Percentiles rank a stretch among this genome's conserved stretches.
Evolutionary conservation across 2,113 vertebrate species (phyloP).

Genomic region (Rostratula benghalensis): DNA sequence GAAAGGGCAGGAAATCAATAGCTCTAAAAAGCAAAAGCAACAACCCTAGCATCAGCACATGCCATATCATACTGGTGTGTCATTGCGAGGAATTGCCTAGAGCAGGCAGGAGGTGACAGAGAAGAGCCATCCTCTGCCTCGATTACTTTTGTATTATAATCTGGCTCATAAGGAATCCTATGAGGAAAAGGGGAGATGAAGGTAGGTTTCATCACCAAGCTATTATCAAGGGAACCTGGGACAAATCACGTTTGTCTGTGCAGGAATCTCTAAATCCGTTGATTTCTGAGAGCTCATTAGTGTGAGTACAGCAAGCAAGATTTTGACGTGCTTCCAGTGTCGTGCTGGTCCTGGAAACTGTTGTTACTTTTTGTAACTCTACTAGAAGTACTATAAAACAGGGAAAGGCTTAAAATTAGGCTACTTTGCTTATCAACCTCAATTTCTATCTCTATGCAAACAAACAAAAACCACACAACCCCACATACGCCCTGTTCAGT

Average conservation of each 20-base stretch:
- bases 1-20: conserved; percentile 68
- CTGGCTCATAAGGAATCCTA: neutral
- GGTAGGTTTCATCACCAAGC: neutral
- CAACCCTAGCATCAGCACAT: neutral
- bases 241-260: neutral
- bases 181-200: neutral
- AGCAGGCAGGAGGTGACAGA: neutral
- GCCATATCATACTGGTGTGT: neutral
- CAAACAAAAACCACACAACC: neutral
- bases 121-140: neutral
- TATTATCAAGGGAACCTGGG: neutral
- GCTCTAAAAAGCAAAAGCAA: conserved; percentile 47
- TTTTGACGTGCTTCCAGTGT: neutral
- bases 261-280: neutral
- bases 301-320: neutral
- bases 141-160: neutral
- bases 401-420: neutral
- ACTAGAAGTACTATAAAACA: neutral
- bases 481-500: neutral
- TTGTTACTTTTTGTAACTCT: neutral
- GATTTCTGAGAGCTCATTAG: neutral
- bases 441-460: neutral
- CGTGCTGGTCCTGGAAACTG: neutral
- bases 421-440: neutral
- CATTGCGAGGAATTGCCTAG: neutral